Evolutionary conservation across 2,113 vertebrate species (phyloP).

Genomic region (Miniopterus natalensis): DNA sequence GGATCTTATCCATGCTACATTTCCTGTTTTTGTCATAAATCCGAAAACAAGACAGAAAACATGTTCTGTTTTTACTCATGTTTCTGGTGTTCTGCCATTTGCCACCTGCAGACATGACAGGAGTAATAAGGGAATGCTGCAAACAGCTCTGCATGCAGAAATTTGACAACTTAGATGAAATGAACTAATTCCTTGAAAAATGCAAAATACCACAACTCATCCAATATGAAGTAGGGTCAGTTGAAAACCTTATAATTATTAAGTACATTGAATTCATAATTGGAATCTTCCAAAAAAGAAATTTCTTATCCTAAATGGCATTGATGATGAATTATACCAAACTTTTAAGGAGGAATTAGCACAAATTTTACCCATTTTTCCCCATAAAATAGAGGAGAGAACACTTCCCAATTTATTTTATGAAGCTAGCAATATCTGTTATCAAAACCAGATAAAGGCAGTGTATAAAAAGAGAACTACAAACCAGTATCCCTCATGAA

Average conservation of each 20-base stretch:
- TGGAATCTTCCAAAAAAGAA: background rate
- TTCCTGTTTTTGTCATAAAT: background rate
- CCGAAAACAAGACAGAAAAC: background rate
- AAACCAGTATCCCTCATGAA: background rate
- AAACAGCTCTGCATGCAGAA: background rate
- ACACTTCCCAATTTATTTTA: background rate
- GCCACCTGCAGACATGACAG: slow-evolving; percentile 15
- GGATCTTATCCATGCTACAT: background rate
- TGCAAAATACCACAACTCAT: background rate
- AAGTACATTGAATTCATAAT: background rate
- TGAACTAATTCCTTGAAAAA: background rate
- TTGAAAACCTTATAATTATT: background rate
- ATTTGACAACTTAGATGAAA: background rate
- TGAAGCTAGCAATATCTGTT: background rate
- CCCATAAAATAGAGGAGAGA: background rate
- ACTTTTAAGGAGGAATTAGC: background rate
- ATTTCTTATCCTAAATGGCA: background rate
- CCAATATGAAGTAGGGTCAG: background rate
- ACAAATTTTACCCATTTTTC: background rate
- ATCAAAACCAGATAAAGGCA: background rate
- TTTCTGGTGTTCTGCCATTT: slow-evolving; percentile 63
- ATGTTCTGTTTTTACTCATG: background rate
- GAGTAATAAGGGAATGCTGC: background rate
- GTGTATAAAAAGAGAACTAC: background rate
- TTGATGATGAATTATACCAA: background rate